Conservation (phyloP, 1,140 invertebrate genomes). For the Eumaeus atala region DNA sequence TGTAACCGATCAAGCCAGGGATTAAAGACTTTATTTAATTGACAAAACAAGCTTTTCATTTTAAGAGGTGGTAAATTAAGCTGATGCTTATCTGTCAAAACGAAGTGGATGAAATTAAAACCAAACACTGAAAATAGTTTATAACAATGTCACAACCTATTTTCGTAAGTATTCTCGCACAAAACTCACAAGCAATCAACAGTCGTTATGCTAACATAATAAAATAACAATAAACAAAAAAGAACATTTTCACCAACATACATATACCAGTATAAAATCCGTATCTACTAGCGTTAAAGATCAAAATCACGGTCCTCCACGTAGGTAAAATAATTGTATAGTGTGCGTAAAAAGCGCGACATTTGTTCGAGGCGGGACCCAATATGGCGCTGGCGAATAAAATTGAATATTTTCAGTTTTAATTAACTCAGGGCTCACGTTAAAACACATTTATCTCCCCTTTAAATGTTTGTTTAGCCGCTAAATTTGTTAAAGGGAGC, state of each 20-base stretch:
- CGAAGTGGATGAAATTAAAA: too few species aligned
- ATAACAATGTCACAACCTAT: neutral
- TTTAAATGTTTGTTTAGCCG: conserved; percentile 26
- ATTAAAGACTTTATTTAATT: too few species aligned
- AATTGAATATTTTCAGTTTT: conserved; percentile 65
- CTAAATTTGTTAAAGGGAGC: conserved; percentile 33
- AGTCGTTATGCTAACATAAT: conserved; percentile 58
- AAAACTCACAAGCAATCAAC: conserved; percentile 56
- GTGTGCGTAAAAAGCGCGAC: conserved; percentile 43
- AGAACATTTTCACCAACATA: conserved; percentile 34
- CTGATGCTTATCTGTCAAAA: too few species aligned
- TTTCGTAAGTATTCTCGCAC: conserved; percentile 30
- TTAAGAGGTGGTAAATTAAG: too few species aligned
- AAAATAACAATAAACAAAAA: conserved; percentile 62
- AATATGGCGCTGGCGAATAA: conserved; percentile 53
- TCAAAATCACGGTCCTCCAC: conserved; percentile 15
- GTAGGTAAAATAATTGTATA: conserved; percentile 18
- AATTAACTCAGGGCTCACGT: conserved; percentile 49
- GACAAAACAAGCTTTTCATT: too few species aligned
- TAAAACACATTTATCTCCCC: conserved; percentile 8
- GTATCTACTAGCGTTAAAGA: conserved; percentile 21
- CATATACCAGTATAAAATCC: conserved; percentile 4
- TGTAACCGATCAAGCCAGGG: too few species aligned
- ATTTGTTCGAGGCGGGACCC: conserved; percentile 67
- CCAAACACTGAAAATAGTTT: neutral